phyloP scores from a whole-genome alignment of 35 echinoderm and acorn worm species.

The Amphiura filiformis region DNA sequence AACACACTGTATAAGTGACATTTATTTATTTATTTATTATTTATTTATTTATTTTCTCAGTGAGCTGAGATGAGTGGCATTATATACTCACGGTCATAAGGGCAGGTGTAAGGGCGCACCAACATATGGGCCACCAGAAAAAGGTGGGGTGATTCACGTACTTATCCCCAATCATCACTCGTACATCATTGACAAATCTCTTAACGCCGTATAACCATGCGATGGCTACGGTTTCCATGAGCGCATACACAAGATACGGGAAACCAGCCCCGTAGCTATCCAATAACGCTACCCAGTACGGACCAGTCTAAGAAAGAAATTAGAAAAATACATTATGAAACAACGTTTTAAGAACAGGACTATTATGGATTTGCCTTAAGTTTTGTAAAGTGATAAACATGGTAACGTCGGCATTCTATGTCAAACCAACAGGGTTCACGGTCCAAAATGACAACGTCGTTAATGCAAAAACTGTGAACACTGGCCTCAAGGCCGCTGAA shows the following conservation, averaged over 20 bases:
- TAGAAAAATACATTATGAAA: slow-evolving; percentile 9
- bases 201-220: slow-evolving; percentile 87
- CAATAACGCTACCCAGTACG: slow-evolving; percentile 87
- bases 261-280: slow-evolving; percentile 91
- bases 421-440: no score
- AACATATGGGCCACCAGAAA: slow-evolving; percentile 82
- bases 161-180: slow-evolving; percentile 75
- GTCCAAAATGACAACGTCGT: no score
- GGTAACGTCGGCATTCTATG: no score
- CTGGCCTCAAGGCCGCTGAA: no score
- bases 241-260: slow-evolving; percentile 65
- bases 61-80: no score
- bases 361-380: no score
- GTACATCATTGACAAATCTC: slow-evolving; percentile 92
- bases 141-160: slow-evolving; percentile 71
- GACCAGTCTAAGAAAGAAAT: slow-evolving; percentile 66
- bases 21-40: no score
- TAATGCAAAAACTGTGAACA: no score
- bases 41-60: no score
- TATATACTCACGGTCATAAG: slow-evolving; percentile 66
- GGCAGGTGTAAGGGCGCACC: slow-evolving; percentile 80
- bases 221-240: slow-evolving; percentile 70
- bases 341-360: no score
- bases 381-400: no score
- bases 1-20: no score